Base-by-base conservation (phyloP, 2,113 vertebrate species). In the Myocastor coypus region DNA sequence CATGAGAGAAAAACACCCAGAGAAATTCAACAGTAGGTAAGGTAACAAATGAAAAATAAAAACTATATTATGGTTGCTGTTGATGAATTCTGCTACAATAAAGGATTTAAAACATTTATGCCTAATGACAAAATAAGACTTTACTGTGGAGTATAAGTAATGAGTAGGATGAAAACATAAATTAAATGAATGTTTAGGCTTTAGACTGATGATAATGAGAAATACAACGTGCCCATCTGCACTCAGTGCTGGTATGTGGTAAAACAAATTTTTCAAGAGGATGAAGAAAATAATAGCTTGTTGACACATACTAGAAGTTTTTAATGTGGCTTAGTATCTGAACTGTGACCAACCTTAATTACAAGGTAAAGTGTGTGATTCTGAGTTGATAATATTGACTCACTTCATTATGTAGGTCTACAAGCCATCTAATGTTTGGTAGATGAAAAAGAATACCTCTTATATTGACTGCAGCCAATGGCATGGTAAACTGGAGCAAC, bases 11-110 rank as follows among this genome's bases (percentile, higher is more conserved):
- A 99, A 99, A 96, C 99, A 99, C 94, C 99, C 99, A 19, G 99
- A 99, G 98, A 99, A 99, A 97, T 99, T 99, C 97, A 99, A 99
- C 98, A 99, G 99, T 97, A 99, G 99, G 99, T 99, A 94, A 98
- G 98, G 40, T 32, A 30, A 80, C 68, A 52, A 42, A 78, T 83
- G 86, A 82, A 68, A 12, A 50, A 46, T n/a, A n/a, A 46, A 4
- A 78, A 42, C 84, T 77, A 4, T 52, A 75, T 80, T 84, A 20
- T 63, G 13, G 5, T 83, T 68, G 7, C 20, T 92, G 1, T 86
- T 63, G 46, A 61, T 86, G 57, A 57, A 59, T 66, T 86, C 4
- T 78, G 22, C 77, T 17, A 14, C 69, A 46, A 71, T 17, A 66
- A 68, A 69, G 55, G 12, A 55, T 69, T 17, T n/a, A 63, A 83